These are phyloP conservation scores for Columbina picui DNA, from an alignment of 2,113 vertebrate species.

Conservation along the genomic window DNA sequence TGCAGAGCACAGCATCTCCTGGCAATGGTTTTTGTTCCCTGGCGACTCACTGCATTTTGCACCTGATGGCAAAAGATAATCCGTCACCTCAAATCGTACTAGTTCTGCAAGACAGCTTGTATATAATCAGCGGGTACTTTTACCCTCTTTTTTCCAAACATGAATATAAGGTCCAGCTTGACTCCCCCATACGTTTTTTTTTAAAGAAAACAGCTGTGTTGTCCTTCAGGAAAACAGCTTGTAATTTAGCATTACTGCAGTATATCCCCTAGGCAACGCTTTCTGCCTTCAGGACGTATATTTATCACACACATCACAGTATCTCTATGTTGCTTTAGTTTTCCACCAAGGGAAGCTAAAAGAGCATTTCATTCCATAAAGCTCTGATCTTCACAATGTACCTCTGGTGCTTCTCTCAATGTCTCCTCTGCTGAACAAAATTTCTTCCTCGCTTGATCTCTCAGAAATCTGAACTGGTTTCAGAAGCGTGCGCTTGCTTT, in stretches of 20 bases:
- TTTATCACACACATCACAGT: constrained; percentile 48
- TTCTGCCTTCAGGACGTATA: constrained; percentile 60
- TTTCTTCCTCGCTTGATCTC: constrained; percentile 30
- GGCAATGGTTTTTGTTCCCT: background rate
- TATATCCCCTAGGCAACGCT: constrained; percentile 65
- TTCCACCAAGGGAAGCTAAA: constrained; percentile 34
- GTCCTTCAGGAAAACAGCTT: constrained; percentile 64
- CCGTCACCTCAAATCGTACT: constrained; percentile 34
- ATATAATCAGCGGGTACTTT: constrained; percentile 35
- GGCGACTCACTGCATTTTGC: constrained; percentile 34
- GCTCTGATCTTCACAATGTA: constrained; percentile 23
- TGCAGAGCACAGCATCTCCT: background rate
- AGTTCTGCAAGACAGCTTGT: constrained; percentile 40
- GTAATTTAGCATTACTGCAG: constrained; percentile 61
- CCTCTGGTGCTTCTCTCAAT: constrained; percentile 14
- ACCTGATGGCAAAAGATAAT: constrained; percentile 33
- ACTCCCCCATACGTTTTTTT: constrained; percentile 43
- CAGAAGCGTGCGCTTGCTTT: background rate
- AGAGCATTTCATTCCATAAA: constrained; percentile 17
- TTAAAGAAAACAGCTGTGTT: constrained; percentile 65
- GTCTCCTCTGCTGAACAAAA: background rate
- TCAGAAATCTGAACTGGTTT: constrained; percentile 8
- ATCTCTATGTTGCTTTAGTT: constrained; percentile 40
- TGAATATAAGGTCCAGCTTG: constrained; percentile 50
- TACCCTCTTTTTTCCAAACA: constrained; percentile 35